These are phyloP conservation scores for Apocrypta bakeri DNA, from an alignment of 1,140 invertebrate genomes.

Conservation along the genomic window DNA sequence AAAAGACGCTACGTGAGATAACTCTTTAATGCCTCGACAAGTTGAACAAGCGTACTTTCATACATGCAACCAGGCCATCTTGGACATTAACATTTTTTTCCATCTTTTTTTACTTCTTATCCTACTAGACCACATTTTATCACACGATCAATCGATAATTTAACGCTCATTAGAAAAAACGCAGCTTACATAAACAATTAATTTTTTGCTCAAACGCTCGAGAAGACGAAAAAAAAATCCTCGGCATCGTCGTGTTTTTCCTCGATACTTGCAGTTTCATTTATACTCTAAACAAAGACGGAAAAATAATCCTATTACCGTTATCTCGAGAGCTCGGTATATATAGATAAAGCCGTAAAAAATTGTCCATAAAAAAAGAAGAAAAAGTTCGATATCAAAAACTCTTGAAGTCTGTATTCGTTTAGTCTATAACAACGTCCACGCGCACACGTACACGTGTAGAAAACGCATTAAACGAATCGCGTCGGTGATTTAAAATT, in stretches of 20 bases:
- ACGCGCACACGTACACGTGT: too few species aligned
- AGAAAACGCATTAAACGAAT: too few species aligned
- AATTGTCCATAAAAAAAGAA: too few species aligned
- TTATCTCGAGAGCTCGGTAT: background rate
- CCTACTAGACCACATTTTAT: background rate
- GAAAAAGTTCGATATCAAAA: too few species aligned
- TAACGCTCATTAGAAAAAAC: background rate
- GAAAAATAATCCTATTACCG: background rate
- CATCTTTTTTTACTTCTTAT: background rate
- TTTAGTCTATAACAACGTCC: too few species aligned
- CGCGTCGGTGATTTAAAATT: background rate
- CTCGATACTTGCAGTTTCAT: background rate
- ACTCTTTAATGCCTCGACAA: background rate
- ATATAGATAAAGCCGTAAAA: background rate
- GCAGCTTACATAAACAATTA: background rate
- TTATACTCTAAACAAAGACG: background rate
- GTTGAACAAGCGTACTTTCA: too few species aligned
- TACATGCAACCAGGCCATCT: background rate
- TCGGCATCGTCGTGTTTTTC: background rate
- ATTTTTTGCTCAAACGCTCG: background rate
- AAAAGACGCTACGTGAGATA: background rate
- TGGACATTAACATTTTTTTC: background rate
- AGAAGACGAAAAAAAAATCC: background rate
- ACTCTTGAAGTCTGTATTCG: too few species aligned
- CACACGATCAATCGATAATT: background rate